Percentiles rank a stretch among this genome's conserved stretches.
Conservation (phyloP, 2,797 vertebrate genomes). For the Okamejei kenojei region DNA sequence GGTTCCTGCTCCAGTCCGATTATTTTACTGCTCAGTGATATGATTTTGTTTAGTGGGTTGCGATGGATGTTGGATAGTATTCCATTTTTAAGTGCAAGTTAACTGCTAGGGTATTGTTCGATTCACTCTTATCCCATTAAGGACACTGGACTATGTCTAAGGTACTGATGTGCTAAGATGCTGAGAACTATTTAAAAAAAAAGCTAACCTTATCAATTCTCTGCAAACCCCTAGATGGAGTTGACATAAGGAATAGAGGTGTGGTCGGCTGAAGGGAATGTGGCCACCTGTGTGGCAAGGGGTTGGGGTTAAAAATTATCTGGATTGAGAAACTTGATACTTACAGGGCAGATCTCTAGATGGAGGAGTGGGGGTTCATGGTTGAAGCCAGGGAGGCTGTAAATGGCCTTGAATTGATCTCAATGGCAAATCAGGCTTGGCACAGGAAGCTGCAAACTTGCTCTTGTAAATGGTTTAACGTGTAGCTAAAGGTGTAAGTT, state of each 20-base stretch:
- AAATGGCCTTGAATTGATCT: not conserved
- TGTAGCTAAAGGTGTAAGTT: not conserved
- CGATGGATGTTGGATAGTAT: too few relatives aligned
- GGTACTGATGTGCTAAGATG: too few relatives aligned
- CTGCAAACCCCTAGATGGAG: not conserved
- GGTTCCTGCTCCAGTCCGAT: too few relatives aligned
- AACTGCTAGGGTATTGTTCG: too few relatives aligned
- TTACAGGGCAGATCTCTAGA: not conserved
- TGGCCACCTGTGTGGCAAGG: not conserved
- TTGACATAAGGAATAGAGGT: not conserved
- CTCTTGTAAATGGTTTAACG: too few relatives aligned
- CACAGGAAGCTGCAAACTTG: not conserved
- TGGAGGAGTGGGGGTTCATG: not conserved
- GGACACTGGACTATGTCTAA: too few relatives aligned
- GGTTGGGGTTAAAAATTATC: not conserved
- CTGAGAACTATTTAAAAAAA: too few relatives aligned
- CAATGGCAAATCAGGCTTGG: not conserved
- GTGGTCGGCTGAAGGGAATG: not conserved
- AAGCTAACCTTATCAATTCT: too few relatives aligned
- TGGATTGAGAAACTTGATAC: not conserved
- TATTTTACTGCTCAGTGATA: too few relatives aligned
- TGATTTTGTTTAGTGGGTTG: too few relatives aligned
- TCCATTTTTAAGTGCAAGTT: not conserved
- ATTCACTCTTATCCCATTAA: too few relatives aligned
- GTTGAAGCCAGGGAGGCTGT: not conserved